Evolutionary conservation across 1,140 invertebrate genomes (phyloP).

Genomic region (Magallana gigas): DNA sequence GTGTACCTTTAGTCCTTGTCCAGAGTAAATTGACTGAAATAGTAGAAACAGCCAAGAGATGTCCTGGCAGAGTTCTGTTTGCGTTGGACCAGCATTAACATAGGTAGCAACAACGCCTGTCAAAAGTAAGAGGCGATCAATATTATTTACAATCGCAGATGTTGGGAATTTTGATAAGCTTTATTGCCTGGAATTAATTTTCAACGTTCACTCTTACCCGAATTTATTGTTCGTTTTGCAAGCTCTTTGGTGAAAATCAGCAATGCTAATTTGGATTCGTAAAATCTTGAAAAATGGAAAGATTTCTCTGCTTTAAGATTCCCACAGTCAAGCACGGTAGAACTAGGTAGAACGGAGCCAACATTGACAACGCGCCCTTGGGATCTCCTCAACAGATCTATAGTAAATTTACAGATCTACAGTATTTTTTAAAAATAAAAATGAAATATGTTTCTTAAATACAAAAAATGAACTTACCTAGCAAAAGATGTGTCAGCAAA

Average conservation of each 20-base stretch:
- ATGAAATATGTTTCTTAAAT: neutral
- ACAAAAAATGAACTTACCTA: conserved; percentile 76
- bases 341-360: conserved; percentile 80
- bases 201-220: conserved; percentile 64
- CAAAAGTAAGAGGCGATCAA: conserved; percentile 18
- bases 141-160: neutral
- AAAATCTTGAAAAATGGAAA: conserved; percentile 88
- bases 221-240: conserved; percentile 87
- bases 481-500: conserved; percentile 85
- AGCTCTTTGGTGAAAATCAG: conserved; percentile 92
- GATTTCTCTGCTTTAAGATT: conserved; percentile 84
- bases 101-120: conserved; percentile 71
- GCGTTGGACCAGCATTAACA: conserved; percentile 77
- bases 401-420: conserved; percentile 29
- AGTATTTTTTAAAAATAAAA: too few species aligned
- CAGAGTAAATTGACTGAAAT: neutral
- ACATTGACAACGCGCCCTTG: conserved; percentile 82
- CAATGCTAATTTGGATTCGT: conserved; percentile 92
- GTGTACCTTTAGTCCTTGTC: conserved; percentile 17
- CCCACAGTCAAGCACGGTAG: conserved; percentile 85
- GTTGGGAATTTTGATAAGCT: neutral
- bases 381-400: conserved; percentile 88
- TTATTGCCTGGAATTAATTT: neutral
- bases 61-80: conserved; percentile 70
- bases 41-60: conserved; percentile 46